Base-by-base conservation (phyloP, 2,888 invertebrate genomes). In the Chloroclysta siterata region DNA sequence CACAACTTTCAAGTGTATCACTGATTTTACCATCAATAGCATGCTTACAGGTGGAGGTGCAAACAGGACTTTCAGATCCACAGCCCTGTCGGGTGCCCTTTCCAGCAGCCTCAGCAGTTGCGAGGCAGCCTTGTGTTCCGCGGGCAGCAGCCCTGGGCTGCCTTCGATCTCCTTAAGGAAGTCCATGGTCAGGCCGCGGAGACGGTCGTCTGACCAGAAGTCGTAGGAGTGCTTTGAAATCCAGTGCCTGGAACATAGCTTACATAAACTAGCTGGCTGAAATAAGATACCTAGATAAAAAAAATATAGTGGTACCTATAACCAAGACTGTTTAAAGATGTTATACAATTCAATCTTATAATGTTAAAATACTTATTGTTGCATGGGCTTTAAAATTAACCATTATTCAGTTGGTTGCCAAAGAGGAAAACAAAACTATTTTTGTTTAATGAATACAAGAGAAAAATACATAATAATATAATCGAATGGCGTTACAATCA, bases 201-300 rank as follows among this genome's bases (percentile, higher is more conserved):
- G 93, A 58, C 95, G 94, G 47, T 94, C 94, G 79, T 97, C 96
- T 13, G 94, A 94, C 90, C 97, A 97, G 86, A 98, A 98, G 84
- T 98, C 97, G 87, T 97, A 97, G 0, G 97, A 95, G 83, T 98
- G 98, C 85, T 98, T 98, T 0, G 97, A 97, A 39, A 97, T 96
- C 98, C 98, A 98, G 83, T 98, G 98, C 66, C 97, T 94, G 71
- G 71, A 28, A 17, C 29, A 29, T 56, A 52, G 4, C 57, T 14
- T 13, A 8, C n/a, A 7, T 41, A 41, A n/a, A 10, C 11, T 10
- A 8, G 7, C 41, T 8, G 11, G 10, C 4, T 6, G 4, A 13
- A 13, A 4, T 11, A 41, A 11, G 11, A 13, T 41, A 22, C 3
- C 3, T n/a, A n/a, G n/a, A n/a, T 22, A 22, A 22, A 22, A 22